Conservation (phyloP, 30 jellyfish, hydroid and myxozoan genomes). For the Euphysa ruthae region DNA sequence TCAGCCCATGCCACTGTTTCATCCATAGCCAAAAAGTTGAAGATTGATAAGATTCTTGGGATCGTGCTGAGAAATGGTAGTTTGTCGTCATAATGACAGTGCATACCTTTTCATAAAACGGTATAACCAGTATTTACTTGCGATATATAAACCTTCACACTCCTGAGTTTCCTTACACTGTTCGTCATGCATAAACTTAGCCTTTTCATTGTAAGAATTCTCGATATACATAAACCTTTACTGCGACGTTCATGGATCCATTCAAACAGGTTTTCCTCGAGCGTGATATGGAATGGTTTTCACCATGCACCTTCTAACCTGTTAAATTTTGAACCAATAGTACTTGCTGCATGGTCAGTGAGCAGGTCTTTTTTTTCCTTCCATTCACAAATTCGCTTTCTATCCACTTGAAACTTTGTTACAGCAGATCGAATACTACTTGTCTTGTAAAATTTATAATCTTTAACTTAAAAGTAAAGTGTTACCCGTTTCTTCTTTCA, state of each 20-base stretch:
- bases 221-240: conserved; percentile 3
- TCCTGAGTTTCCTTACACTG: too few relatives aligned
- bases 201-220: neutral
- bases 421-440: conserved; percentile 3
- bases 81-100: too few relatives aligned
- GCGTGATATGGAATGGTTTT: conserved; percentile 1
- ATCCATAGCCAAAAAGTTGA: too few relatives aligned
- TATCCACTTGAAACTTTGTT: neutral
- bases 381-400: conserved; percentile 1
- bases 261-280: conserved; percentile 1
- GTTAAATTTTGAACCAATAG: conserved; percentile 1
- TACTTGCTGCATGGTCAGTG: conserved; percentile 5
- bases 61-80: too few relatives aligned
- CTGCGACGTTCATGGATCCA: too few relatives aligned
- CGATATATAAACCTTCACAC: neutral
- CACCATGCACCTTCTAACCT: conserved; percentile 2
- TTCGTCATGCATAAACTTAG: neutral
- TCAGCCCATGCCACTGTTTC: too few relatives aligned
- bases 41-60: too few relatives aligned
- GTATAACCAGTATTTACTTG: neutral
- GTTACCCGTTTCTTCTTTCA: too few relatives aligned
- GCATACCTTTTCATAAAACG: conserved; percentile 13
- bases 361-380: neutral
- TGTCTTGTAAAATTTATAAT: neutral
- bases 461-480: neutral